These are phyloP conservation scores for Nerophis lumbriciformis DNA, from an alignment of 2,113 vertebrate species.

Conservation along the genomic window DNA sequence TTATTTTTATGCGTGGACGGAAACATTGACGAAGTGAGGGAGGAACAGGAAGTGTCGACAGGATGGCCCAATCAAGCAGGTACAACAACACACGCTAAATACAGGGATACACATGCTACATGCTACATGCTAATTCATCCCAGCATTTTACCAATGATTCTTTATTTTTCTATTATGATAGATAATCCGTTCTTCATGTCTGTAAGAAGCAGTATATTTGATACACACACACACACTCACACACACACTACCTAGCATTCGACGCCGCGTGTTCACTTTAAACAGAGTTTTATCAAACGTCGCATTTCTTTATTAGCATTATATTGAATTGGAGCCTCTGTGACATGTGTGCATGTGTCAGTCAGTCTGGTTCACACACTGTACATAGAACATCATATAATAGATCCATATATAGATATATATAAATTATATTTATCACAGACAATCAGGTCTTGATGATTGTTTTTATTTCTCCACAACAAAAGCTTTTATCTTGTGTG, in stretches of 20 bases:
- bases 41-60: neutral
- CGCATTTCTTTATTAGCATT: conserved; percentile 34
- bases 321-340: conserved; percentile 44
- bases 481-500: neutral
- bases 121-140: conserved; percentile 2
- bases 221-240: conserved; percentile 15
- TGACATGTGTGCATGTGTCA: conserved; percentile 35
- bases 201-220: conserved; percentile 48
- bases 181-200: conserved; percentile 49
- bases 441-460: conserved; percentile 67
- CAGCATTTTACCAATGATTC: conserved; percentile 46
- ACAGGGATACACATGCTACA: conserved; percentile 54
- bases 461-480: conserved; percentile 51
- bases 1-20: neutral
- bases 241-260: conserved; percentile 47
- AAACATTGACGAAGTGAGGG: neutral
- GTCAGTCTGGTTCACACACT: conserved; percentile 44
- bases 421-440: conserved; percentile 61
- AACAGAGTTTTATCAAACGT: conserved; percentile 24
- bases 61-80: conserved; percentile 1
- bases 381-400: conserved; percentile 27
- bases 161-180: conserved; percentile 69
- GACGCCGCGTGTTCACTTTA: conserved; percentile 15
- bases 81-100: conserved; percentile 24
- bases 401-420: conserved; percentile 43